Evolutionary conservation across 2,113 vertebrate genomes (phyloP).

Genomic region (Gadus chalcogrammus): DNA sequence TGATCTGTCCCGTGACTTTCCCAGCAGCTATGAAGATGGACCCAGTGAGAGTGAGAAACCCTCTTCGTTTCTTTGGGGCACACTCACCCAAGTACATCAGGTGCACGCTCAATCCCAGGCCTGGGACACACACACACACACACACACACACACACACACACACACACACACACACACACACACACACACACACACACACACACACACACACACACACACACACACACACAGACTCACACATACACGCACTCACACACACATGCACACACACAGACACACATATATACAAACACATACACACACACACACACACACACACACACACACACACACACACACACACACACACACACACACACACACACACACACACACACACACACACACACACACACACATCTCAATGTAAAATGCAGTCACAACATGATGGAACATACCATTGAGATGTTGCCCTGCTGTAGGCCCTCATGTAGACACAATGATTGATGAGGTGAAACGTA

Average conservation of each 20-base stretch:
- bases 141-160: background rate
- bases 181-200: background rate
- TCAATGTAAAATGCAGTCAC: background rate
- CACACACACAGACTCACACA: background rate
- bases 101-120: conserved; percentile 68
- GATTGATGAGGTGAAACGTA: conserved; percentile 31
- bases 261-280: background rate
- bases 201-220: background rate
- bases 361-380: conserved; percentile 1
- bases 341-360: background rate
- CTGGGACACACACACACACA: conserved; percentile 38
- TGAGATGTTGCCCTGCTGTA: too few species aligned
- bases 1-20: conserved; percentile 71
- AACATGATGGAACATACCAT: too few species aligned
- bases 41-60: conserved; percentile 65
- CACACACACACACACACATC: background rate
- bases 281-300: background rate
- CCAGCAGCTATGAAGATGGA: conserved; percentile 71
- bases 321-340: background rate
- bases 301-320: background rate
- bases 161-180: background rate
- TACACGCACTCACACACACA: background rate
- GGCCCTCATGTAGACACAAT: too few species aligned
- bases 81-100: conserved; percentile 73
- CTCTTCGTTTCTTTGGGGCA: conserved; percentile 73